Evolutionary conservation across 2,797 vertebrate genomes (phyloP).

Genomic region (Coreius guichenoti): DNA sequence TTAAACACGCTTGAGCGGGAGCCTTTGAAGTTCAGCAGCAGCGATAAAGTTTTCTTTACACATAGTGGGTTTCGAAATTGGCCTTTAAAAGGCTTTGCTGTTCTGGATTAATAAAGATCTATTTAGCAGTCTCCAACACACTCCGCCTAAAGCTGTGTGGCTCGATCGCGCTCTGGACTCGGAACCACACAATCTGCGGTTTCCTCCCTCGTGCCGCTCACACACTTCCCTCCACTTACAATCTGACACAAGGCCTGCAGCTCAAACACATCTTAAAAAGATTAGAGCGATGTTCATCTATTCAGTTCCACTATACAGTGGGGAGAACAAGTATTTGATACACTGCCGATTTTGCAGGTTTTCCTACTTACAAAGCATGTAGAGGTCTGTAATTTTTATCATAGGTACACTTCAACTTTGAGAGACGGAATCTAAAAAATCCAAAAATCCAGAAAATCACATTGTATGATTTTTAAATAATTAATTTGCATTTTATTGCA

Average conservation of each 20-base stretch:
- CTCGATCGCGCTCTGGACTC: slow-evolving; percentile 1
- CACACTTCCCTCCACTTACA: slow-evolving; percentile 68
- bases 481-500: too few species aligned
- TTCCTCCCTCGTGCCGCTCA: not conserved
- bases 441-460: too few species aligned
- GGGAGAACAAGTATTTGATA: too few species aligned
- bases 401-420: too few species aligned
- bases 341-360: too few species aligned
- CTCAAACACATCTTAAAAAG: slow-evolving; percentile 74
- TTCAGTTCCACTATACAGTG: slow-evolving; percentile 80
- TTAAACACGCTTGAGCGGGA: not conserved
- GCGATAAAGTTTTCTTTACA: slow-evolving; percentile 36
- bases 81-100: slow-evolving; percentile 52
- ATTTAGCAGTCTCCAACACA: slow-evolving; percentile 56
- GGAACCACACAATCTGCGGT: slow-evolving; percentile 68
- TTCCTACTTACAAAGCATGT: too few species aligned
- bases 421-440: too few species aligned
- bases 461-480: too few species aligned
- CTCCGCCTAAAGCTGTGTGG: slow-evolving; percentile 15
- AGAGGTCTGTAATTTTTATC: too few species aligned
- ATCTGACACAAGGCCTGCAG: slow-evolving; percentile 77
- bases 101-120: slow-evolving; percentile 54
- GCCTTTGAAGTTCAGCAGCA: slow-evolving; percentile 21
- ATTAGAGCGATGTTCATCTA: slow-evolving; percentile 72
- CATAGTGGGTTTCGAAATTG: slow-evolving; percentile 39